Evolutionary conservation across 2,113 vertebrate species (phyloP).

Genomic region (Rhinoderma darwinii): DNA sequence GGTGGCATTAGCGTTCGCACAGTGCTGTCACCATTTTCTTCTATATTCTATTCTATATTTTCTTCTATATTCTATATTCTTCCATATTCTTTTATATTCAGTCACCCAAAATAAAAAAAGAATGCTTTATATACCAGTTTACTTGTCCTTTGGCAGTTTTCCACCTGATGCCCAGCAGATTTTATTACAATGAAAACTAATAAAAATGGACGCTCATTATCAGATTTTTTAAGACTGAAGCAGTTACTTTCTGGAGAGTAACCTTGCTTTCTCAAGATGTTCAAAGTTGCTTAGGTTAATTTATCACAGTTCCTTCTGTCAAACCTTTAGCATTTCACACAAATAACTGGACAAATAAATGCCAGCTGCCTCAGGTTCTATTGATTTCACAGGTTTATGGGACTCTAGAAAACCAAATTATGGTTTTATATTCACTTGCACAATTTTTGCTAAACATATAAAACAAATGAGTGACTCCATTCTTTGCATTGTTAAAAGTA

Average conservation of each 20-base stretch:
- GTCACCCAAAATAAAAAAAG: conserved; percentile 29
- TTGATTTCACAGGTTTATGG: conserved; percentile 51
- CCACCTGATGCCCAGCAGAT: conserved; percentile 24
- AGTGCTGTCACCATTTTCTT: no score
- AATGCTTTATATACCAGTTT: conserved; percentile 16
- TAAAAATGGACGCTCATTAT: conserved; percentile 55
- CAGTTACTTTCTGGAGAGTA: conserved; percentile 47
- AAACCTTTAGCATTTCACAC: conserved; percentile 49
- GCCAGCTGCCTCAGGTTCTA: conserved; percentile 36
- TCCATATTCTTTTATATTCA: no score
- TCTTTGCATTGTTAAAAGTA: conserved; percentile 16
- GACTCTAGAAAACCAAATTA: conserved; percentile 42
- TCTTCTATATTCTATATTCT: no score
- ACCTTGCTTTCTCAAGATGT: conserved; percentile 50
- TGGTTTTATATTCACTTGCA: conserved; percentile 42
- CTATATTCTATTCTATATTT: no score
- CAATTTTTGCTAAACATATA: conserved; percentile 54
- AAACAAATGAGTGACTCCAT: conserved; percentile 52
- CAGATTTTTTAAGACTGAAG: conserved; percentile 39
- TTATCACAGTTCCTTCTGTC: conserved; percentile 46
- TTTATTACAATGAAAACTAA: conserved; percentile 52
- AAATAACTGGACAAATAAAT: conserved; percentile 55
- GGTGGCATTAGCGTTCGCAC: no score
- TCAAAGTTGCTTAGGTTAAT: conserved; percentile 52
- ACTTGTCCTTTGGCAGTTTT: conserved; percentile 31